Conservation (phyloP, 2,113 vertebrate species). For the Atractosteus spatula region DNA sequence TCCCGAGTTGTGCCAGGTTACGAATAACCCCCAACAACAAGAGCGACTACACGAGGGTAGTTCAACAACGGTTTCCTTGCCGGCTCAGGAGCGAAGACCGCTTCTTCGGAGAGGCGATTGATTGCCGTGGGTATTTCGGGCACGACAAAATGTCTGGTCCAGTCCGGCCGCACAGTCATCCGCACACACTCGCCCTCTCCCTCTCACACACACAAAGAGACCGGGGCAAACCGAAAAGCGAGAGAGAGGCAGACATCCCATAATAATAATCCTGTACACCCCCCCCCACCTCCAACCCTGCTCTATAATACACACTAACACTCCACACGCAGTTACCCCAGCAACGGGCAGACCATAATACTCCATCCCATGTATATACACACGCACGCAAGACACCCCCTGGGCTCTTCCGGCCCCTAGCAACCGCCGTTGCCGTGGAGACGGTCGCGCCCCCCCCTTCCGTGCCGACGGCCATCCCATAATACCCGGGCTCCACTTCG, state of each 20-base stretch:
- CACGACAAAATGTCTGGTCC: too few species aligned
- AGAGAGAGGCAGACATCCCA: constrained; percentile 75
- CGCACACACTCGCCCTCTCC: constrained; percentile 64
- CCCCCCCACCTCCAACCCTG: constrained; percentile 69
- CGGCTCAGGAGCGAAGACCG: too few species aligned
- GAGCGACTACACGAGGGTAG: too few species aligned
- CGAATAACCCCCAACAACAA: too few species aligned
- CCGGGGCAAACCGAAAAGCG: constrained; percentile 57
- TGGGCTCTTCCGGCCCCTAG: constrained; percentile 67
- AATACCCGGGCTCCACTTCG: constrained; percentile 55
- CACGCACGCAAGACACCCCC: constrained; percentile 54
- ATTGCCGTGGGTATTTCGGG: too few species aligned
- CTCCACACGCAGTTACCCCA: constrained; percentile 74
- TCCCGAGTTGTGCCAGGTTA: too few species aligned
- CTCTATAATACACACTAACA: constrained; percentile 72
- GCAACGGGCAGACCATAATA: constrained; percentile 81
- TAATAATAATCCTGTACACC: constrained; percentile 70
- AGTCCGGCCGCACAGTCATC: constrained; percentile 48
- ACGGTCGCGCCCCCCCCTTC: constrained; percentile 50
- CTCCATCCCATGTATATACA: constrained; percentile 55
- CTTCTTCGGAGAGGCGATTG: too few species aligned
- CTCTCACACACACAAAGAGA: constrained; percentile 77
- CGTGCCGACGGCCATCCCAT: constrained; percentile 59
- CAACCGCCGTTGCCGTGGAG: constrained; percentile 71
- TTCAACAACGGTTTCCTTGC: too few species aligned